Conservation (phyloP, 2,888 invertebrate genomes). For the Crossocerus cetratus region DNA sequence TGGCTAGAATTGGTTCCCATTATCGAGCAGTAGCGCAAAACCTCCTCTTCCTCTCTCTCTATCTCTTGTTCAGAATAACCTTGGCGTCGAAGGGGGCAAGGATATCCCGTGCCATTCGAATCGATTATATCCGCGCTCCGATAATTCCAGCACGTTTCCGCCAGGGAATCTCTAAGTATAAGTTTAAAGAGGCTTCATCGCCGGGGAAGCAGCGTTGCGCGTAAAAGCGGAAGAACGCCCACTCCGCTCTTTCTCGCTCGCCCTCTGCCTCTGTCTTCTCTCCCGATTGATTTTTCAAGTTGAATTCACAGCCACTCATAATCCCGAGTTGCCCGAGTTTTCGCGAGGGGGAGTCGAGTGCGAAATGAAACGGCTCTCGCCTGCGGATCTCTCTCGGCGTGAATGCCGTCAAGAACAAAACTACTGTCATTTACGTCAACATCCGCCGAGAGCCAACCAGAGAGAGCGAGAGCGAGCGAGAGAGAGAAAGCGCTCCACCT, state of each 20-base stretch:
- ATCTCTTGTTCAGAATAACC: not conserved
- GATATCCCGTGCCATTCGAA: constrained; percentile 15
- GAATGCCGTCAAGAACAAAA: constrained; percentile 25
- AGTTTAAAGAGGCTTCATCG: constrained; percentile 35
- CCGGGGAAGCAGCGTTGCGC: not conserved
- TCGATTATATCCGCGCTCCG: constrained; percentile 32
- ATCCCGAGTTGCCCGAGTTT: constrained; percentile 33
- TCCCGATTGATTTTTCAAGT: constrained; percentile 48
- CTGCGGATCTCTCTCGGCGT: constrained; percentile 25
- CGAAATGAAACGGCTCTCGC: constrained; percentile 44
- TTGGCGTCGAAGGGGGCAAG: not conserved
- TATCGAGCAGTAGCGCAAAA: not conserved
- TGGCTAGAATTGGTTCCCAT: not conserved
- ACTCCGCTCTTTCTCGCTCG: too few relatives aligned
- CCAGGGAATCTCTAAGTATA: constrained; percentile 40
- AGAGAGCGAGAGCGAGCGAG: constrained; percentile 21
- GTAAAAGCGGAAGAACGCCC: constrained; percentile 24
- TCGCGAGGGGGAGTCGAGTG: constrained; percentile 17
- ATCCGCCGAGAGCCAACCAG: not conserved
- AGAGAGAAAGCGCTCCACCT: constrained; percentile 16
- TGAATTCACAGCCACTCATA: constrained; percentile 39
- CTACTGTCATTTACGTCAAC: constrained; percentile 45
- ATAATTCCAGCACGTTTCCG: constrained; percentile 24
- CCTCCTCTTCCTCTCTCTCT: constrained; percentile 19
- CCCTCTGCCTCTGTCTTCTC: too few relatives aligned